These are phyloP conservation scores for Agrochola lota DNA, from an alignment of 2,888 invertebrate species.

Conservation along the genomic window DNA sequence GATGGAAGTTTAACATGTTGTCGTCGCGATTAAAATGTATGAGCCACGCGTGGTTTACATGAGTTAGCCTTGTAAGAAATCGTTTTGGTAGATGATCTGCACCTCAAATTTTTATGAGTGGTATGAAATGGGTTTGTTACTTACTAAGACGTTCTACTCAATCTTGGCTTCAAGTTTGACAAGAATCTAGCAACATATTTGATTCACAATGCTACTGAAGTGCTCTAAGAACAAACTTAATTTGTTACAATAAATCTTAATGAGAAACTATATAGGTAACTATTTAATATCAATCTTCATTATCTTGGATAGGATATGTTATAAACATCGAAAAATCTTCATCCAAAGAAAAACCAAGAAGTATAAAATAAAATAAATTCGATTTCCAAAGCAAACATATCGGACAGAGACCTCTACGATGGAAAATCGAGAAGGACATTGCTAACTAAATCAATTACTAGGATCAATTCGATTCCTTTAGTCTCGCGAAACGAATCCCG, in stretches of 20 bases:
- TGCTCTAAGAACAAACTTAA: neutral
- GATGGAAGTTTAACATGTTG: conserved; percentile 26
- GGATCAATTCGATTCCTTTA: conserved; percentile 65
- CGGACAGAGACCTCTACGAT: conserved; percentile 41
- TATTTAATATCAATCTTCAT: neutral
- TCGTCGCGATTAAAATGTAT: conserved; percentile 69
- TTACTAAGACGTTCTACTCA: neutral
- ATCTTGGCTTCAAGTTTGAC: neutral
- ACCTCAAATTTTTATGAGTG: conserved; percentile 37
- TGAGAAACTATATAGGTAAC: neutral
- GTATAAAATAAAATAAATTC: conserved; percentile 51
- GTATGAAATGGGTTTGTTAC: conserved; percentile 2
- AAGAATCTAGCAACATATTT: neutral
- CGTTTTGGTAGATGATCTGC: conserved; percentile 63
- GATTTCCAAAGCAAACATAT: conserved; percentile 56
- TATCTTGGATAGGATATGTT: no score
- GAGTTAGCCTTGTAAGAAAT: conserved; percentile 65
- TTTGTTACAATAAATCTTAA: neutral
- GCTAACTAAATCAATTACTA: conserved; percentile 67
- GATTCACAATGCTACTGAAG: neutral
- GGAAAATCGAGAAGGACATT: conserved; percentile 56
- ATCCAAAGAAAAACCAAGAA: conserved; percentile 13
- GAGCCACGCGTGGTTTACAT: conserved; percentile 64
- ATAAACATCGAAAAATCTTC: conserved; percentile 13
- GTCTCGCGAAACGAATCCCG: conserved; percentile 51